phyloP scores from a whole-genome alignment of 2,888 invertebrate genomes.

The Melieria picta region DNA sequence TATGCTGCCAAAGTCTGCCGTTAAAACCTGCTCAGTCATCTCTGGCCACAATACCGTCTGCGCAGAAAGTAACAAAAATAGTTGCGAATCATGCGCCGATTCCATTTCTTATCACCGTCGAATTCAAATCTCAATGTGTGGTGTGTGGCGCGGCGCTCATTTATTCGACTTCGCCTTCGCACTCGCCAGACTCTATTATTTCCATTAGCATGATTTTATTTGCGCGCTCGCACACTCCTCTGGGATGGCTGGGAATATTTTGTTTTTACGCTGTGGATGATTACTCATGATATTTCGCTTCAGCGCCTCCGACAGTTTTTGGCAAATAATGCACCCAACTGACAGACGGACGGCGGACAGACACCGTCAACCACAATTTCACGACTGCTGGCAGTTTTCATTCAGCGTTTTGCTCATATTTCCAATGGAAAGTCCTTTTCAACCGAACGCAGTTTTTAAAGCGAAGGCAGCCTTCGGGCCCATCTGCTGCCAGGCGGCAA shows the following conservation, averaged over 20 bases:
- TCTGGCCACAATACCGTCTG: no score
- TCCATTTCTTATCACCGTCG: conserved; percentile 17
- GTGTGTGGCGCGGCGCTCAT: no score
- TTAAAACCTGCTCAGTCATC: no score
- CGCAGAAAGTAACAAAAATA: conserved; percentile 10
- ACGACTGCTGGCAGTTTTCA: neutral
- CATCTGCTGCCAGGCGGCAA: no score
- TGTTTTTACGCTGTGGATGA: conserved; percentile 39
- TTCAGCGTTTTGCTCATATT: no score
- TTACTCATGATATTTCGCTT: conserved; percentile 55
- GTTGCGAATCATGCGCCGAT: conserved; percentile 31
- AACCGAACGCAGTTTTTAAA: no score
- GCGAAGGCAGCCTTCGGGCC: no score
- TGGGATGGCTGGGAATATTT: neutral
- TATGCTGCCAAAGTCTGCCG: no score
- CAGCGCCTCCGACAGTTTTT: conserved; percentile 45
- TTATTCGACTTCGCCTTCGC: neutral
- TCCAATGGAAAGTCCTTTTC: no score
- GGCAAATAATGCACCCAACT: conserved; percentile 39
- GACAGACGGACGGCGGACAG: conserved; percentile 23
- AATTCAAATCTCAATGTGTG: conserved; percentile 16
- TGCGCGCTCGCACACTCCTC: conserved; percentile 30
- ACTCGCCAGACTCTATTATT: conserved; percentile 57
- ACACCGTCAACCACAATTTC: conserved; percentile 4
- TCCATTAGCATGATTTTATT: conserved; percentile 58